phyloP scores from a whole-genome alignment of 30 jellyfish, hydroid and myxozoan genomes.

The Chrysaora quinquecirrha region DNA sequence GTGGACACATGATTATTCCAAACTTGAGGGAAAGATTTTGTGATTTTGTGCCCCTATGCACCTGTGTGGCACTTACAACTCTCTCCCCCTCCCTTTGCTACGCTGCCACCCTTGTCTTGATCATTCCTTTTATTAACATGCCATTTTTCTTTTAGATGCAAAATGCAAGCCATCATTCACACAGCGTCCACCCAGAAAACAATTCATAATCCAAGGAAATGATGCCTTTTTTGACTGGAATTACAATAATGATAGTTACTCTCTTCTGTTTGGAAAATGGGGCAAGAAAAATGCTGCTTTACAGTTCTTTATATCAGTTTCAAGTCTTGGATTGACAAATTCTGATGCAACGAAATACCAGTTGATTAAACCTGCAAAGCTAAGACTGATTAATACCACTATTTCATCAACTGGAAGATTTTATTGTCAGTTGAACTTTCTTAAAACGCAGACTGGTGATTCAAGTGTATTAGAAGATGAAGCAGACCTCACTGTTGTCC shows the following conservation, averaged over 20 bases:
- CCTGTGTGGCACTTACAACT: too few species aligned
- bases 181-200: slow-evolving; percentile 33
- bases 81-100: too few species aligned
- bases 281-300: neutral
- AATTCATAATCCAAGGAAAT: slow-evolving; percentile 22
- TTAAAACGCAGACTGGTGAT: neutral
- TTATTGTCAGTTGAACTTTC: slow-evolving; percentile 11
- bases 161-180: slow-evolving; percentile 5
- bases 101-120: too few species aligned
- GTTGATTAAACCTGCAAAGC: slow-evolving; percentile 9
- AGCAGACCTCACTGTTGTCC: slow-evolving; percentile 39
- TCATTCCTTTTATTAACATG: too few species aligned
- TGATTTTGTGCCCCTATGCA: too few species aligned
- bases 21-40: too few species aligned
- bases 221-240: slow-evolving; percentile 48
- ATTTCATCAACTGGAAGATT: slow-evolving; percentile 8
- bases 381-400: slow-evolving; percentile 19
- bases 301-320: neutral
- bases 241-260: neutral
- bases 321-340: neutral
- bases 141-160: neutral
- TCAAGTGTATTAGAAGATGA: neutral
- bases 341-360: too few species aligned
- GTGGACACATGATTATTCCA: too few species aligned
- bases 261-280: slow-evolving; percentile 25